Conservation (phyloP, 2,888 invertebrate species). For the Volucella inflata region DNA sequence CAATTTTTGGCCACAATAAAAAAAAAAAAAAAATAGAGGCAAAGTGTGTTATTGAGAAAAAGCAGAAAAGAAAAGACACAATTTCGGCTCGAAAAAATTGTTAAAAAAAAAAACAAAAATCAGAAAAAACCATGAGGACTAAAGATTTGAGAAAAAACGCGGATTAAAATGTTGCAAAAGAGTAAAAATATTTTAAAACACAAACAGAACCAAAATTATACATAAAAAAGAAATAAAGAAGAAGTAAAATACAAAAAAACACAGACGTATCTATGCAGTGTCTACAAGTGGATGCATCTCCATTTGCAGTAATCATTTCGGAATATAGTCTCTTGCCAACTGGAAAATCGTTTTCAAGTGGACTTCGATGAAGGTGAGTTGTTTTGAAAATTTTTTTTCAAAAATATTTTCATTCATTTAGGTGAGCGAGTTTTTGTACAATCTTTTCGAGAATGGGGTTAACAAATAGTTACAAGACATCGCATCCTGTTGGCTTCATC, state of each 20-base stretch:
- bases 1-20: conserved; percentile 52
- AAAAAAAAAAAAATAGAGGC: conserved; percentile 52
- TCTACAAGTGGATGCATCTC: conserved; percentile 14
- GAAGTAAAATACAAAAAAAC: conserved; percentile 14
- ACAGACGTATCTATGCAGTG: conserved; percentile 17
- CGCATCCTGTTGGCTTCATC: no score
- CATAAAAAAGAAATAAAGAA: conserved; percentile 37
- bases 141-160: conserved; percentile 68
- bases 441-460: no score
- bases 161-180: conserved; percentile 77
- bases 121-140: conserved; percentile 72
- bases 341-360: conserved; percentile 49
- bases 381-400: conserved; percentile 1
- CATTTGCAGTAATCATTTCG: conserved; percentile 58
- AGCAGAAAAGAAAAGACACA: conserved; percentile 61
- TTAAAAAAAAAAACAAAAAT: no score
- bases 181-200: conserved; percentile 39
- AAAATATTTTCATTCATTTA: background rate
- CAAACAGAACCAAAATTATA: conserved; percentile 23
- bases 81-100: conserved; percentile 57
- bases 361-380: conserved; percentile 62
- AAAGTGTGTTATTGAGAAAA: conserved; percentile 65
- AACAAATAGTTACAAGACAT: no score
- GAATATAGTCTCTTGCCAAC: conserved; percentile 39
- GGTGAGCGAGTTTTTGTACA: no score